Percentiles rank a stretch among this genome's conserved stretches.
phyloP scores from a whole-genome alignment of 2,797 vertebrate genomes.

The Protonibea diacanthus region DNA sequence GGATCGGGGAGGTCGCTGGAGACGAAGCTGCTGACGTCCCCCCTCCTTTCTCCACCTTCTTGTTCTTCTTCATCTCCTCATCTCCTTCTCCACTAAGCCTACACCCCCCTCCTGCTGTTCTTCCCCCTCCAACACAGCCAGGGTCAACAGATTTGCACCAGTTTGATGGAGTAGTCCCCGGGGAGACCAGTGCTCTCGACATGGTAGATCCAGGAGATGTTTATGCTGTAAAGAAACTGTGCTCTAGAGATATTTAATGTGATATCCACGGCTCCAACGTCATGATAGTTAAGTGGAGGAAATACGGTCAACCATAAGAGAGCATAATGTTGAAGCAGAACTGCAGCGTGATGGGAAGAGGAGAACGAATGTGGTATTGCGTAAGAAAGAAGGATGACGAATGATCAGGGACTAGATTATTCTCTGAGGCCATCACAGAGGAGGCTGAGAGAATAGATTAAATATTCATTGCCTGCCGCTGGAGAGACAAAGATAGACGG shows the following conservation, averaged over 20 bases:
- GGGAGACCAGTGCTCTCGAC: conserved; percentile 20
- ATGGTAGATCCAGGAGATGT: conserved; percentile 31
- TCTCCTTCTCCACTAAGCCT: neutral
- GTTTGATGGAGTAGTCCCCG: conserved; percentile 39
- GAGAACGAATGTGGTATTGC: conserved; percentile 60
- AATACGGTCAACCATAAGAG: conserved; percentile 17
- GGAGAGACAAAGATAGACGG: conserved; percentile 67
- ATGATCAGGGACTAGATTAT: conserved; percentile 70
- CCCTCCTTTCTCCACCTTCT: neutral
- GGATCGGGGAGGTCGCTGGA: conserved; percentile 52
- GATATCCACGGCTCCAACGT: neutral
- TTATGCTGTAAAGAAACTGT: conserved; percentile 13
- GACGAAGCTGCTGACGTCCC: conserved; percentile 32
- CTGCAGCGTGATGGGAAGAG: conserved; percentile 35
- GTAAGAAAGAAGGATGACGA: conserved; percentile 72
- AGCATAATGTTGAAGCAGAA: conserved; percentile 30
- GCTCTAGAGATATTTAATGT: conserved; percentile 8
- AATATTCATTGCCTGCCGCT: conserved; percentile 75
- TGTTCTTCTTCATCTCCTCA: neutral
- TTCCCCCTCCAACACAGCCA: conserved; percentile 14
- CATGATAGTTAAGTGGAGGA: conserved; percentile 1
- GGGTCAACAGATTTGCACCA: conserved; percentile 49
- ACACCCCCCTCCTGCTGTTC: conserved; percentile 1
- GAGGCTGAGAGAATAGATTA: conserved; percentile 72
- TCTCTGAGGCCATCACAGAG: conserved; percentile 71